A percentile compares a stretch with the other conserved stretches of the same genome.
phyloP scores from a whole-genome alignment of 92 coral and sea anemone species.

The Scolanthus callimorphus region DNA sequence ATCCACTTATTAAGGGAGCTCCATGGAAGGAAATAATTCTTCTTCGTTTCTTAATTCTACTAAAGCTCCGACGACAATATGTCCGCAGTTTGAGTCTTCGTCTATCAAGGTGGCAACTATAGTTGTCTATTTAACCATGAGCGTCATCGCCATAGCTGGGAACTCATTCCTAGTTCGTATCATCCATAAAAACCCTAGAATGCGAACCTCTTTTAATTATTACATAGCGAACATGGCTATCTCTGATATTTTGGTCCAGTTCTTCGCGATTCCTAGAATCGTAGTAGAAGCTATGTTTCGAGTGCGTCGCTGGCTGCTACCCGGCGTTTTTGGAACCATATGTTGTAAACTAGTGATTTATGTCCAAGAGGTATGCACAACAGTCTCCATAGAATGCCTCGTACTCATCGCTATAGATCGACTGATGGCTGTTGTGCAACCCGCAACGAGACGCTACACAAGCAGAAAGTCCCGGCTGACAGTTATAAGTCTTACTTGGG shows the following conservation, averaged over 20 bases:
- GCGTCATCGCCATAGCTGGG: slow-evolving; percentile 15
- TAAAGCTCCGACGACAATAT: too few relatives aligned
- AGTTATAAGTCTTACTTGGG: slow-evolving; percentile 23
- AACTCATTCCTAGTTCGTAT: slow-evolving; percentile 23
- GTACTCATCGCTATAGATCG: slow-evolving; percentile 44
- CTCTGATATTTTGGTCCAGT: slow-evolving; percentile 32
- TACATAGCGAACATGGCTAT: slow-evolving; percentile 37
- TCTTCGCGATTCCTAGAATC: slow-evolving; percentile 23
- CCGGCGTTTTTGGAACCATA: slow-evolving; percentile 10
- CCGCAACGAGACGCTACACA: slow-evolving; percentile 19
- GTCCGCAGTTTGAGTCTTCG: too few relatives aligned
- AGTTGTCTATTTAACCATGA: slow-evolving; percentile 8
- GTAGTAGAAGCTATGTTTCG: slow-evolving; percentile 13
- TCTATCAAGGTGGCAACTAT: slow-evolving; percentile 8
- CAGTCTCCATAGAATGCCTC: slow-evolving; percentile 31
- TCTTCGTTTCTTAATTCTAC: too few relatives aligned
- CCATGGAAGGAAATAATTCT: too few relatives aligned
- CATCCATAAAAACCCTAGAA: slow-evolving; percentile 24
- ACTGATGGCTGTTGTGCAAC: slow-evolving; percentile 28
- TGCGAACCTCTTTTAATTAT: slow-evolving; percentile 30
- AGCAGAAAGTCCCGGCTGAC: slow-evolving; percentile 7
- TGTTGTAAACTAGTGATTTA: slow-evolving; percentile 21
- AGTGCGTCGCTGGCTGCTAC: slow-evolving; percentile 11
- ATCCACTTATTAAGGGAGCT: too few relatives aligned
- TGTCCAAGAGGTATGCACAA: slow-evolving; percentile 31